Conservation (phyloP, 2,113 vertebrate genomes). For the Pluvialis apricaria region DNA sequence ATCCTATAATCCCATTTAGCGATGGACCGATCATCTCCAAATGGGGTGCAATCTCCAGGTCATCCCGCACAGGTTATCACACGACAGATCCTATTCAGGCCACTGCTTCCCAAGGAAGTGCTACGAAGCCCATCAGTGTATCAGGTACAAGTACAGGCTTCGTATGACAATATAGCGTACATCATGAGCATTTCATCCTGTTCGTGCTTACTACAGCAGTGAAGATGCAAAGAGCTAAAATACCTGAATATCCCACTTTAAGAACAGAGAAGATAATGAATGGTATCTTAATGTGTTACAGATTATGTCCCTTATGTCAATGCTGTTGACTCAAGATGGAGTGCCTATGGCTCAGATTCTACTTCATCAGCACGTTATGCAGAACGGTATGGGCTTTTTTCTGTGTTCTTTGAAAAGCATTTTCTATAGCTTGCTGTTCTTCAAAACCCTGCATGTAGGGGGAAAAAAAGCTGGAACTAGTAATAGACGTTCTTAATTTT, state of each 20-base stretch:
- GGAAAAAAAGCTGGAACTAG: background rate
- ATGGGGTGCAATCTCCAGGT: conserved; percentile 96
- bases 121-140: conserved; percentile 90
- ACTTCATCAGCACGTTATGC: conserved; percentile 83
- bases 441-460: background rate
- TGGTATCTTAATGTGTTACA: conserved; percentile 33
- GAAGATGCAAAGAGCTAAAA: background rate
- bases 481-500: background rate
- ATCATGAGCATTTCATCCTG: background rate
- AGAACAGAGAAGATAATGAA: background rate
- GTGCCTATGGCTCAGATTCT: conserved; percentile 86
- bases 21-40: conserved; percentile 97
- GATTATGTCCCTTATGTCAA: conserved; percentile 89
- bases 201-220: background rate
- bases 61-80: conserved; percentile 91
- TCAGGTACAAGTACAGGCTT: conserved; percentile 76
- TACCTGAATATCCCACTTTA: background rate
- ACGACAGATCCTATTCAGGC: conserved; percentile 93
- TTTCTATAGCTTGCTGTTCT: background rate
- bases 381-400: conserved; percentile 76
- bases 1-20: conserved; percentile 95
- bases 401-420: background rate
- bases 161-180: accelerated
- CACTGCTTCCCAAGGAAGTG: conserved; percentile 90
- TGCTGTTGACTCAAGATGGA: conserved; percentile 90